These are phyloP conservation scores for Drosophila barbarae DNA, from an alignment of 2,888 invertebrate species.

Conservation along the genomic window DNA sequence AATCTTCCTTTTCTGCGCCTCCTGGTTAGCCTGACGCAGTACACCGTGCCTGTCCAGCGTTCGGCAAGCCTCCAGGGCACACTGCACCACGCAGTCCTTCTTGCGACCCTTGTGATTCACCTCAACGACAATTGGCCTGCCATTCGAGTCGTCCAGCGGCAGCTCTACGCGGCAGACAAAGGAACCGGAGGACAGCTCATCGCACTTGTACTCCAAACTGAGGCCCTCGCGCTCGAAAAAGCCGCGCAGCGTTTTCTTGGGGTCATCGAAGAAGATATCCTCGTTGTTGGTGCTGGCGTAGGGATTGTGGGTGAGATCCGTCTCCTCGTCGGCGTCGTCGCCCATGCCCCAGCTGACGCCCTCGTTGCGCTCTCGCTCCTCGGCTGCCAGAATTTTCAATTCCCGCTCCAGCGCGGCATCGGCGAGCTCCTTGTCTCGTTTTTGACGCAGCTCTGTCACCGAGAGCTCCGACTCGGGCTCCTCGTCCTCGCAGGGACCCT, in stretches of 20 bases:
- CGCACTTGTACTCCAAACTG: slow-evolving; percentile 91
- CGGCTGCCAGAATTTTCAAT: slow-evolving; percentile 77
- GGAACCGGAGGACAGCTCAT: slow-evolving; percentile 91
- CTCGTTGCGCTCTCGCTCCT: slow-evolving; percentile 81
- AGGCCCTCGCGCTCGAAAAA: slow-evolving; percentile 96
- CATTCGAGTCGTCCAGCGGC: slow-evolving; percentile 89
- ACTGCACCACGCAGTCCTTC: slow-evolving; percentile 94
- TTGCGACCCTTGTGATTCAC: slow-evolving; percentile 94
- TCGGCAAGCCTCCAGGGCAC: slow-evolving; percentile 96
- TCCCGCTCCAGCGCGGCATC: slow-evolving; percentile 85
- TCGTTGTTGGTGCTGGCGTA: slow-evolving; percentile 91
- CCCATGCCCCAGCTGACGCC: slow-evolving; percentile 97
- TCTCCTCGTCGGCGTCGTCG: slow-evolving; percentile 93
- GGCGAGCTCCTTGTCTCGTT: slow-evolving; percentile 83
- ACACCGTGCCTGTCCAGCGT: slow-evolving; percentile 93
- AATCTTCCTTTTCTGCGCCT: slow-evolving; percentile 89
- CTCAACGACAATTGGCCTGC: slow-evolving; percentile 90
- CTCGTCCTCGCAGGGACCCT: slow-evolving; percentile 91
- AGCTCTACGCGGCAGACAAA: slow-evolving; percentile 91
- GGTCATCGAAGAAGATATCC: slow-evolving; percentile 94
- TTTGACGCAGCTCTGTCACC: slow-evolving; percentile 87
- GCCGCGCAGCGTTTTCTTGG: slow-evolving; percentile 95
- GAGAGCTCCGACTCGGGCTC: slow-evolving; percentile 92
- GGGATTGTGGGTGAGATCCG: slow-evolving; percentile 90
- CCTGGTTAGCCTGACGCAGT: slow-evolving; percentile 91